phyloP scores from a whole-genome alignment of 2,113 vertebrate genomes.

The Serilophus lunatus region DNA sequence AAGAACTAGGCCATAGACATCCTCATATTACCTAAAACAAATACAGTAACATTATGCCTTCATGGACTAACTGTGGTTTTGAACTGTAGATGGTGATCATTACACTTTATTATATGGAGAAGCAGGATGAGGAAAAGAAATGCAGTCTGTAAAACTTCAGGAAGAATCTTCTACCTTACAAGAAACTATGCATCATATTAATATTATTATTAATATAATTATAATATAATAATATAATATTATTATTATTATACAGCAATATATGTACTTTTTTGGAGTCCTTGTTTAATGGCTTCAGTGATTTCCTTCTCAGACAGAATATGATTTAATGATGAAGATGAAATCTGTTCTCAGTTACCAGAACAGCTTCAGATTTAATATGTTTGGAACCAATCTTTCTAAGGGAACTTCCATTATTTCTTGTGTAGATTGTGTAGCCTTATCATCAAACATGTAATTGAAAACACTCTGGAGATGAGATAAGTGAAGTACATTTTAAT shows the following conservation, averaged over 20 bases:
- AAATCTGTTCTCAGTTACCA: constrained; percentile 2
- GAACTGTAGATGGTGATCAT: not conserved
- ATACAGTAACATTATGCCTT: not conserved
- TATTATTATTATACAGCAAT: too few species aligned
- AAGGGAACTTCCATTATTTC: not conserved
- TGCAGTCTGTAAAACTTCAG: not conserved
- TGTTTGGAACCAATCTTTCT: not conserved
- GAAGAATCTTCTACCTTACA: not conserved
- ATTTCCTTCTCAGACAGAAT: not conserved
- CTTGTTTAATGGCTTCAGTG: not conserved
- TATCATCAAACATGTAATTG: not conserved
- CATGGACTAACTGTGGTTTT: not conserved
- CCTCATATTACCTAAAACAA: not conserved
- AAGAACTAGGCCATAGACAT: not conserved
- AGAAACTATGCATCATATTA: not conserved
- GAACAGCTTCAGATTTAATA: not conserved
- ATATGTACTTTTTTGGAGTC: not conserved
- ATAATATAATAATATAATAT: too few species aligned
- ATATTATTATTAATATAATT: too few species aligned
- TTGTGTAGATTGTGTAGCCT: not conserved
- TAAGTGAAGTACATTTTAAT: not conserved
- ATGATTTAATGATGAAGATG: not conserved
- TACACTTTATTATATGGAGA: not conserved
- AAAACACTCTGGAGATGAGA: not conserved
- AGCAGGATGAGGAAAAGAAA: not conserved